Evolutionary conservation across 2,113 vertebrate genomes (phyloP).

Genomic region (Eulacestoma nigropectus): DNA sequence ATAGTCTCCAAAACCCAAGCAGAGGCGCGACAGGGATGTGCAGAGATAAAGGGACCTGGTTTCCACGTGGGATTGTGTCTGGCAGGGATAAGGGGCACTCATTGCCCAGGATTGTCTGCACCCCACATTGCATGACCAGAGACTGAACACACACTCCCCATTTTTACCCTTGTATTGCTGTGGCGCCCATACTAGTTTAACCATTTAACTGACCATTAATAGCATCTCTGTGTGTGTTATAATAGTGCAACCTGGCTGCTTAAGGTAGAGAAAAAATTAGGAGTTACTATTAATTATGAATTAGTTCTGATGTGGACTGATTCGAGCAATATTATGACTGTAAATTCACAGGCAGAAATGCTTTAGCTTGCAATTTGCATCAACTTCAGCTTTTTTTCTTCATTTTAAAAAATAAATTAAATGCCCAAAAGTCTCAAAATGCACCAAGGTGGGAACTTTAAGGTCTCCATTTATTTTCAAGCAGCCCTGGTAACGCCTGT

Average conservation of each 20-base stretch:
- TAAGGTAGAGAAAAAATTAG: background rate
- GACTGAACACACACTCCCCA: fast-evolving
- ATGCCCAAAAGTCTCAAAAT: background rate
- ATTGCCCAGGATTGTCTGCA: background rate
- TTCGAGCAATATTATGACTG: background rate
- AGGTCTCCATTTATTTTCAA: constrained; percentile 58
- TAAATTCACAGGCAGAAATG: background rate
- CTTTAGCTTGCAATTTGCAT: background rate
- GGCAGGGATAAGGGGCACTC: background rate
- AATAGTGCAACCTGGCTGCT: background rate
- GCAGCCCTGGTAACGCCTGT: constrained; percentile 46
- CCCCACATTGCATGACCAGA: fast-evolving
- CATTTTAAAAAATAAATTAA: background rate
- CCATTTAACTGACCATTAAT: background rate
- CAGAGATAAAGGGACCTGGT: background rate
- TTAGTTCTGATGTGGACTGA: background rate
- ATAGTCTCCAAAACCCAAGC: background rate
- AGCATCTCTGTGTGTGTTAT: background rate
- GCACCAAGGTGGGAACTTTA: constrained; percentile 38
- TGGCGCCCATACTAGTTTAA: background rate
- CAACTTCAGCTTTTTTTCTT: background rate
- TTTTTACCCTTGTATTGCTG: background rate
- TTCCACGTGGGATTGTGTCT: background rate
- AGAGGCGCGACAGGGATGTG: background rate
- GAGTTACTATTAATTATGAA: background rate